Conservation (phyloP, 2,113 vertebrate genomes). For the Centropus unirufus region DNA sequence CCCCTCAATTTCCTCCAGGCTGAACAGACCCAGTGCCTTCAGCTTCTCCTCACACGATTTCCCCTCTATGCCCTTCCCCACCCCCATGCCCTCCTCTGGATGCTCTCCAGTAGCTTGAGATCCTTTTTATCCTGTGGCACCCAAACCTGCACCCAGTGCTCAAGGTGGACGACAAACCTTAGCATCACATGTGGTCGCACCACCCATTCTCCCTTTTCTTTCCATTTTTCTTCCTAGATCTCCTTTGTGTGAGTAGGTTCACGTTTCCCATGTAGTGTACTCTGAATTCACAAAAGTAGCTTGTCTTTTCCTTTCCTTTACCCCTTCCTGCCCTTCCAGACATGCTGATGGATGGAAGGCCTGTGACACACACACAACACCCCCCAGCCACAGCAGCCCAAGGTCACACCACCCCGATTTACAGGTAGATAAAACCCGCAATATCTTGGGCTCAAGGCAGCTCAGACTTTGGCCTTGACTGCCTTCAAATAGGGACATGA, state of each 20-base stretch:
- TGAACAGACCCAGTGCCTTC: no score
- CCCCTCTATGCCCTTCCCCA: no score
- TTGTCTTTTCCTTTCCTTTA: not conserved
- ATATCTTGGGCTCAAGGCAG: not conserved
- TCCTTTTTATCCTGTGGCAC: no score
- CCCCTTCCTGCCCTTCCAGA: not conserved
- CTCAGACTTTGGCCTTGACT: not conserved
- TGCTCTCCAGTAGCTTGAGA: no score
- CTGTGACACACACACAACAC: rapidly evolving
- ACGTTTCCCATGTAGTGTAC: rapidly evolving
- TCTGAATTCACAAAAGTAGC: rapidly evolving
- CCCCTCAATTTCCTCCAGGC: no score
- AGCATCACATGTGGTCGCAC: rapidly evolving
- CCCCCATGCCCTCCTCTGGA: no score
- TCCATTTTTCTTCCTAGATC: not conserved
- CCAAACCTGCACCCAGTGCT: no score
- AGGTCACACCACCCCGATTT: not conserved
- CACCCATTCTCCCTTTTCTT: not conserved
- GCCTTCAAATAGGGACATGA: not conserved
- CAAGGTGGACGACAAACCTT: not conserved
- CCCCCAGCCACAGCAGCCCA: not conserved
- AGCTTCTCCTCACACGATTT: no score
- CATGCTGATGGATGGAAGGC: rapidly evolving
- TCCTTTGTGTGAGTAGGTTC: rapidly evolving
- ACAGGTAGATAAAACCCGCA: not conserved